Conservation (phyloP, 2,113 vertebrate genomes). For the Oncorhynchus tshawytscha region DNA sequence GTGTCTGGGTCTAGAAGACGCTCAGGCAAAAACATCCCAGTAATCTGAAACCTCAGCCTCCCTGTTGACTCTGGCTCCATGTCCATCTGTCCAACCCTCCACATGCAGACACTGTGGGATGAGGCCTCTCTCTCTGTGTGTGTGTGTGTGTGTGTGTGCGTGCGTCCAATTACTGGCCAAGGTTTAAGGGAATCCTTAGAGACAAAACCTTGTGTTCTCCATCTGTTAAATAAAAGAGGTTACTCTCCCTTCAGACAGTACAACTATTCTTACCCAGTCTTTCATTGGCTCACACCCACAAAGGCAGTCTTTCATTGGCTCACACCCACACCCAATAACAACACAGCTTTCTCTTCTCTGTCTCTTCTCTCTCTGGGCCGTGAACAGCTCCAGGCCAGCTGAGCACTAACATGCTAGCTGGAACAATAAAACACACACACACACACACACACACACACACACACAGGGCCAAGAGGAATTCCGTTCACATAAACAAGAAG, state of each 20-base stretch:
- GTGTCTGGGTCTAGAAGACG: background rate
- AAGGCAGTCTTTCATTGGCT: no score
- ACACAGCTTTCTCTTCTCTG: slow-evolving; percentile 19
- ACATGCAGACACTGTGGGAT: background rate
- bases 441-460: background rate
- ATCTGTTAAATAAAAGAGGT: slow-evolving; percentile 7
- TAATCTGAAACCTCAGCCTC: slow-evolving; percentile 14
- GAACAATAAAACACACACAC: background rate
- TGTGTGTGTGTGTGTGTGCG: no score
- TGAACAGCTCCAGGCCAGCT: slow-evolving; percentile 26
- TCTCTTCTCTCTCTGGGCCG: slow-evolving; percentile 15
- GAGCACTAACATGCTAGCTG: slow-evolving; percentile 1
- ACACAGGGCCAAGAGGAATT: slow-evolving; percentile 16
- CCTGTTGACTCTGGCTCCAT: slow-evolving; percentile 13
- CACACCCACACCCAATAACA: slow-evolving; percentile 26
- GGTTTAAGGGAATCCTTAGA: background rate
- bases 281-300: slow-evolving; percentile 24
- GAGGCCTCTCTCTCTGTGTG: background rate
- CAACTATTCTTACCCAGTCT: slow-evolving; percentile 9
- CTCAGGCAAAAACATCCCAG: slow-evolving; percentile 6
- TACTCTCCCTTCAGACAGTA: slow-evolving; percentile 9
- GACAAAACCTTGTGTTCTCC: background rate
- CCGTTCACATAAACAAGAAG: slow-evolving; percentile 8
- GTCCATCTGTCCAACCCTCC: slow-evolving; percentile 15
- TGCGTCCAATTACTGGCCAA: background rate